phyloP scores from a whole-genome alignment of 2,888 invertebrate genomes.

The Proisotoma minuta region DNA sequence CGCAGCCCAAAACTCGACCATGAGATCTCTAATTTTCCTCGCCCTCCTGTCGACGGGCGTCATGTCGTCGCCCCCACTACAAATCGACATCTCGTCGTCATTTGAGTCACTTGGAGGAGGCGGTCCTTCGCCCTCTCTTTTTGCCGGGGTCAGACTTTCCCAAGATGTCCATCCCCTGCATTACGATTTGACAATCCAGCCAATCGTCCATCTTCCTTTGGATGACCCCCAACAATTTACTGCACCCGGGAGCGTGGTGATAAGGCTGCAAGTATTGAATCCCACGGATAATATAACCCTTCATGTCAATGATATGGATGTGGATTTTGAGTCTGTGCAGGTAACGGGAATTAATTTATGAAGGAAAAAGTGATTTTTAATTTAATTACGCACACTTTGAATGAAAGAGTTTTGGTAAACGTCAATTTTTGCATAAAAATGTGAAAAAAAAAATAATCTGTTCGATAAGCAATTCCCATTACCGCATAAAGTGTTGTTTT shows the following conservation, averaged over 20 bases:
- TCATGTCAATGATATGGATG: constrained; percentile 18
- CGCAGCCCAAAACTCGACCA: too few relatives aligned
- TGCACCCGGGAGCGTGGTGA: constrained; percentile 16
- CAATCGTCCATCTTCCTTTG: constrained; percentile 12
- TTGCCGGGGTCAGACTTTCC: constrained; percentile 11
- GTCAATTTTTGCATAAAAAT: neutral
- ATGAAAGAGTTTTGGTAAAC: neutral
- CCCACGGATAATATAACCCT: constrained; percentile 11
- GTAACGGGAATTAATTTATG: constrained; percentile 6
- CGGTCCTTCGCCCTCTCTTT: neutral
- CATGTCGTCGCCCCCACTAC: neutral
- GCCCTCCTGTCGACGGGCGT: neutral
- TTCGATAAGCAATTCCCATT: neutral
- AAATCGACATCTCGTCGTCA: neutral
- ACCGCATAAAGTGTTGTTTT: too few relatives aligned
- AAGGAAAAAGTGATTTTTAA: neutral
- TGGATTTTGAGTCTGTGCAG: neutral
- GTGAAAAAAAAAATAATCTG: neutral
- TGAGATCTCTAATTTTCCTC: too few relatives aligned
- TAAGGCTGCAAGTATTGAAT: constrained; percentile 3
- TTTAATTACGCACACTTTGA: neutral
- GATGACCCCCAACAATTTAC: constrained; percentile 9
- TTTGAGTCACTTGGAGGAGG: neutral
- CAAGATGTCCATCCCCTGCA: constrained; percentile 17
- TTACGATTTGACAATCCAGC: constrained; percentile 18